A percentile compares a stretch with the other conserved stretches of the same genome.
phyloP scores from a whole-genome alignment of 2,797 vertebrate species.

The Rhinella marina region DNA sequence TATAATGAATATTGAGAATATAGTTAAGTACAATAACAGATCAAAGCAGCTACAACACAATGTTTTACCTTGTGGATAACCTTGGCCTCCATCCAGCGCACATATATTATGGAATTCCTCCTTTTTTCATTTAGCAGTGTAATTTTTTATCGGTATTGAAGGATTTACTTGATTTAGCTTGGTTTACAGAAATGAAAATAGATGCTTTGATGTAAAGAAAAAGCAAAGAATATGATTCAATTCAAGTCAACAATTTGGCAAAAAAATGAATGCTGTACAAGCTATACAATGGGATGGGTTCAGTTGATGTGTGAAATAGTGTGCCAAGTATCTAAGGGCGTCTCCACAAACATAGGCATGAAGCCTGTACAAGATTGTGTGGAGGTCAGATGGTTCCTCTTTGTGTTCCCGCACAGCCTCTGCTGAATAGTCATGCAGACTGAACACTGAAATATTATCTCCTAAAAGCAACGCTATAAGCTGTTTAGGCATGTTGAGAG shows the following conservation, averaged over 20 bases:
- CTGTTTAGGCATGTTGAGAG: too few relatives aligned
- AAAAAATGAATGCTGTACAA: neutral
- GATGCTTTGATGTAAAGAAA: slow-evolving; percentile 4
- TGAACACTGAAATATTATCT: neutral
- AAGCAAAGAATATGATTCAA: neutral
- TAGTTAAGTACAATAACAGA: slow-evolving; percentile 55
- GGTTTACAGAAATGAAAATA: slow-evolving; percentile 14
- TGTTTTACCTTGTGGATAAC: slow-evolving; percentile 50
- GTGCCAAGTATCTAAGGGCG: neutral
- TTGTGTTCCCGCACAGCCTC: too few relatives aligned
- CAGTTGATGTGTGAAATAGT: neutral
- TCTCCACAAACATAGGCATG: neutral
- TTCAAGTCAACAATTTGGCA: neutral
- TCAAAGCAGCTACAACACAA: slow-evolving; percentile 22
- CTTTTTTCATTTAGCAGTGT: slow-evolving; percentile 41
- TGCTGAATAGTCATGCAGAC: too few relatives aligned
- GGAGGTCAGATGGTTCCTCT: too few relatives aligned
- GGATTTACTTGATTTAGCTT: slow-evolving; percentile 39
- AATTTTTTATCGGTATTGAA: slow-evolving; percentile 16
- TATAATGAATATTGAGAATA: slow-evolving; percentile 54
- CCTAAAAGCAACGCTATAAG: neutral
- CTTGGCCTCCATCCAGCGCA: slow-evolving; percentile 32
- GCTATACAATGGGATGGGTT: neutral
- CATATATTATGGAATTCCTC: slow-evolving; percentile 33
- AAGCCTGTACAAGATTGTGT: neutral